Base-by-base conservation (phyloP, 2,888 invertebrate genomes). In the Apodemia zela region DNA sequence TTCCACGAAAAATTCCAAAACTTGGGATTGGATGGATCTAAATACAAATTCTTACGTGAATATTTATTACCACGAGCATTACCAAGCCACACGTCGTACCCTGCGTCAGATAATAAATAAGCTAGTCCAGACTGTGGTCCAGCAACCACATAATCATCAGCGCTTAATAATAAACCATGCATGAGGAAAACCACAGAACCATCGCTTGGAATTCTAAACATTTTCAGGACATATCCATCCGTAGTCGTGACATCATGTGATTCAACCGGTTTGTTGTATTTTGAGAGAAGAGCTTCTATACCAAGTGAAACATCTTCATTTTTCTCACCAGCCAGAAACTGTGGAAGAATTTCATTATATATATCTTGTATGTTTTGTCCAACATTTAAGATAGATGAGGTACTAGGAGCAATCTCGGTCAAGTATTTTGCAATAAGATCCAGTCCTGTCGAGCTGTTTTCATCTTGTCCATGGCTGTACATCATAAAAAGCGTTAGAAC, bases 1-100 rank as follows among this genome's bases (percentile, higher is more conserved):
- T 98, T 95, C 94, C 95, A 97, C 62, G 95, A 95, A 71, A 94
- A 95, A 63, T 93, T 84, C 95, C 95, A 95, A 74, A 93, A 95
- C n/a, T 79, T 73, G 0, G 79, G 71, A 8, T 93, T 82, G 0
- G 73, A 74, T 0, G 91, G 80, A 1, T 81, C 69, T 75, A 86
- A 67, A 0, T 77, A 73, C 1, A 75, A 71, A 75, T 96, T 96
- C 8, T 78, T 82, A 13, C 92, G 84, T 0, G 94, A 93, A 77
- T 94, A 94, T n/a, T 92, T 92, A 75, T 94, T 96, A 6, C 97
- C 97, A 1, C 97, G 92, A 6, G 93, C 93, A 78, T 97, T 97
- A 0, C 95, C 95, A 80, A 97, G 80, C 97, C 97, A 97, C 0
- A 95, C 94, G 70, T 95, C 95, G 72, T 94, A 95, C 5, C 94